Evolutionary conservation across 2,113 vertebrate species (phyloP).

Genomic region (Tachuris rubrigastra): DNA sequence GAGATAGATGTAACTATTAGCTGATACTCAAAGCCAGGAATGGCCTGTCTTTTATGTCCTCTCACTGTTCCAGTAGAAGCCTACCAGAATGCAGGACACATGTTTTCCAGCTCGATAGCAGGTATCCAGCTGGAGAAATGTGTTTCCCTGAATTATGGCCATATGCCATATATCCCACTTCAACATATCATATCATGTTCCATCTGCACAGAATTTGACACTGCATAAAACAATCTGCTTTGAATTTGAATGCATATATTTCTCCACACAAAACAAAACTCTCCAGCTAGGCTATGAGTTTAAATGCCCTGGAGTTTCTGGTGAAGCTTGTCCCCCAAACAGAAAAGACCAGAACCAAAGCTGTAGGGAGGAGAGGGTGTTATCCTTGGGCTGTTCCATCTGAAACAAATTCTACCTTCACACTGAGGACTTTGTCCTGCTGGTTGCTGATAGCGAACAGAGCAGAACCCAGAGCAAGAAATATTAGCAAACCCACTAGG

Average conservation of each 20-base stretch:
- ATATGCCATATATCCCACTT: slow-evolving; percentile 38
- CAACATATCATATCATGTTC: slow-evolving; percentile 55
- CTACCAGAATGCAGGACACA: slow-evolving; percentile 52
- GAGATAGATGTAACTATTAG: slow-evolving; percentile 7
- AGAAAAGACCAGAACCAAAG: neutral
- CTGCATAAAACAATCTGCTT: slow-evolving; percentile 57
- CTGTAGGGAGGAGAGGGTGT: neutral
- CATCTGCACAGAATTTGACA: slow-evolving; percentile 52
- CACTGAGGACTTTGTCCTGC: neutral
- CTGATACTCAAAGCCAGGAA: slow-evolving; percentile 20
- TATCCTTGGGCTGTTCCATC: neutral
- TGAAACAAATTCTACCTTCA: neutral
- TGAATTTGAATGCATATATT: slow-evolving; percentile 35
- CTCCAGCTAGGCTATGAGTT: neutral
- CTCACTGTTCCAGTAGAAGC: slow-evolving; percentile 20
- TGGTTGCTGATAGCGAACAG: neutral
- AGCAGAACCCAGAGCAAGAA: neutral
- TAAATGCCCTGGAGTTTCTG: neutral
- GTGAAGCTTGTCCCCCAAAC: neutral
- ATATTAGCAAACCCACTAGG: neutral
- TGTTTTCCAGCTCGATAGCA: slow-evolving; percentile 61
- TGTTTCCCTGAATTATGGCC: slow-evolving; percentile 65
- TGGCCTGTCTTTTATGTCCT: neutral
- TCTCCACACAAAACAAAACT: neutral
- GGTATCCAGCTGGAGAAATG: slow-evolving; percentile 57